Percentiles rank a stretch among this genome's conserved stretches.
Conservation (phyloP, 1,140 invertebrate species). For the Cryptotermes secundus region DNA sequence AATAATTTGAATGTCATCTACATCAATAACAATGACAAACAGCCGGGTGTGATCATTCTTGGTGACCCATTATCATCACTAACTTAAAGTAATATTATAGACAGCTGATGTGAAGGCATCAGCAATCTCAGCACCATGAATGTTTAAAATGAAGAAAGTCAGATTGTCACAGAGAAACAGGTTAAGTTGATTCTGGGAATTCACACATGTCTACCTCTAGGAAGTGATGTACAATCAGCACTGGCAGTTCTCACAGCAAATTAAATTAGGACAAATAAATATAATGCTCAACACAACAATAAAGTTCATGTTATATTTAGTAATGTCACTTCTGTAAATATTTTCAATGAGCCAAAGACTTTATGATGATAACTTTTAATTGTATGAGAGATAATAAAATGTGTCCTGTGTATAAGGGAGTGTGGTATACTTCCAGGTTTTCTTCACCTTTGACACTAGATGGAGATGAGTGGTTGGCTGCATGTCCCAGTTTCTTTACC, state of each 20-base stretch:
- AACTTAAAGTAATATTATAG: slow-evolving; percentile 24
- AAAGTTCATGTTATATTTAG: background rate
- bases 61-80: slow-evolving; percentile 27
- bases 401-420: too few relatives aligned
- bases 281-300: background rate
- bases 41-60: slow-evolving; percentile 25
- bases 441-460: too few relatives aligned
- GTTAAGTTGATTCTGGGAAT: background rate
- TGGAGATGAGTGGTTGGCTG: too few relatives aligned
- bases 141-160: slow-evolving; percentile 23
- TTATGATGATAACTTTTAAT: too few relatives aligned
- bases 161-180: slow-evolving; percentile 32
- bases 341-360: too few relatives aligned
- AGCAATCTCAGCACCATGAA: slow-evolving; percentile 25
- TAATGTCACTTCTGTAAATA: too few relatives aligned
- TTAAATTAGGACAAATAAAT: too few relatives aligned
- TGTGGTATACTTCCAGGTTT: too few relatives aligned
- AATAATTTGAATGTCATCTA: slow-evolving; percentile 29
- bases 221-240: background rate
- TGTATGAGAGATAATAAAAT: too few relatives aligned
- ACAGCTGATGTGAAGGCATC: background rate
- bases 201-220: background rate
- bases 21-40: slow-evolving; percentile 33
- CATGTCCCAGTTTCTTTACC: too few relatives aligned
- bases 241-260: too few relatives aligned